Conservation (phyloP, 1,140 invertebrate genomes). For the Trypoxylus dichotomus region DNA sequence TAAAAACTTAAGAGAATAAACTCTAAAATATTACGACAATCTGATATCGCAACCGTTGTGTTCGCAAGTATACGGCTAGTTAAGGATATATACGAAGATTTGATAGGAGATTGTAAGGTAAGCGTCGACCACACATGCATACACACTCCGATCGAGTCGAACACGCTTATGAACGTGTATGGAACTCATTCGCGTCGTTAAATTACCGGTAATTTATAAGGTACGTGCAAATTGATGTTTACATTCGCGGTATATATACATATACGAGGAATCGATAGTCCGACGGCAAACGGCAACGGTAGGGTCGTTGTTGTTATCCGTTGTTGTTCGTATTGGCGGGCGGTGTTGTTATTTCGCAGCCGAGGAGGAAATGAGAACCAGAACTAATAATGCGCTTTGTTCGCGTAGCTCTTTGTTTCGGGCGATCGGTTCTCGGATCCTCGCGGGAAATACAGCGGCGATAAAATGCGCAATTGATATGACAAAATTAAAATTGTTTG, state of each 20-base stretch:
- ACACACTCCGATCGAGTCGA: not conserved
- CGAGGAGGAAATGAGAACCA: too few relatives aligned
- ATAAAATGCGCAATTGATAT: too few relatives aligned
- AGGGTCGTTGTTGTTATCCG: not conserved
- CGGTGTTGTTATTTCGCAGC: too few relatives aligned
- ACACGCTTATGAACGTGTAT: not conserved
- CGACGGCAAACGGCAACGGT: not conserved
- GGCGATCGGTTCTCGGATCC: too few relatives aligned
- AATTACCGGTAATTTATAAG: slow-evolving; percentile 7
- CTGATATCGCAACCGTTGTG: not conserved
- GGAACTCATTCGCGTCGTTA: not conserved
- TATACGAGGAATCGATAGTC: not conserved
- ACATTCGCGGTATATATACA: not conserved
- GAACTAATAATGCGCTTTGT: too few relatives aligned
- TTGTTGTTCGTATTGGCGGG: not conserved
- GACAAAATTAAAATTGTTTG: not conserved
- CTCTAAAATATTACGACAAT: not conserved
- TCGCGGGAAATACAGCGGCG: too few relatives aligned
- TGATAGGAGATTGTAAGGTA: not conserved
- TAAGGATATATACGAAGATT: not conserved
- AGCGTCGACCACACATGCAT: not conserved
- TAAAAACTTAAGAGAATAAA: not conserved
- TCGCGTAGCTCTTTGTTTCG: too few relatives aligned
- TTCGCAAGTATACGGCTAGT: not conserved
- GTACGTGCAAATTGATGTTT: slow-evolving; percentile 6